phyloP scores from a whole-genome alignment of 1,140 invertebrate genomes.

The Drosophila mayri region DNA sequence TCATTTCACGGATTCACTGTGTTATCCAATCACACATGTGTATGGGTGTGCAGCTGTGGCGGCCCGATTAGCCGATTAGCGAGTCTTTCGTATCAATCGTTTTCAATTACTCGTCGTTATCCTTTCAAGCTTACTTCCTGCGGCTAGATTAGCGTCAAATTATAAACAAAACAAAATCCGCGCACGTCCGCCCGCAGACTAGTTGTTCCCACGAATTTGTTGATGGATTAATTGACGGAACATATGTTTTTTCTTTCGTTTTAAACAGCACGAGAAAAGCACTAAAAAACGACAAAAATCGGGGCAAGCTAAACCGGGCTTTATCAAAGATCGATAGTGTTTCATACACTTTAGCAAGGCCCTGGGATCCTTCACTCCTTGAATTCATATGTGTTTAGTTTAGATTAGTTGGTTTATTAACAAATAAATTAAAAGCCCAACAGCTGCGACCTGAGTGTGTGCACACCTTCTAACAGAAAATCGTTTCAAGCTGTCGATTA shows the following conservation, averaged over 20 bases:
- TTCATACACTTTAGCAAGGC: no score
- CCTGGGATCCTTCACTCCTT: not conserved
- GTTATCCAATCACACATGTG: constrained; percentile 53
- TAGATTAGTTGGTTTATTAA: constrained; percentile 1
- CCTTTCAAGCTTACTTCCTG: constrained; percentile 48
- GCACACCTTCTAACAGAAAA: not conserved
- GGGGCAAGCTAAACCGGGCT: not conserved
- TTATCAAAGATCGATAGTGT: not conserved
- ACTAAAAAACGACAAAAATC: constrained; percentile 43
- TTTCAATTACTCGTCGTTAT: constrained; percentile 13
- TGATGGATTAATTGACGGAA: constrained; percentile 42
- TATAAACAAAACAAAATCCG: constrained; percentile 57
- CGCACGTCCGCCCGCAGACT: constrained; percentile 76
- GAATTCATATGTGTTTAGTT: not conserved
- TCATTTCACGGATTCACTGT: constrained; percentile 27
- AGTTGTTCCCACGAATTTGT: constrained; percentile 72
- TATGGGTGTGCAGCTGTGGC: constrained; percentile 23
- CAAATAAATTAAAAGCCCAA: not conserved
- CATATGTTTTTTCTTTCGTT: constrained; percentile 55
- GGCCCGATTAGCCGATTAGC: constrained; percentile 7
- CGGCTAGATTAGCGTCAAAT: constrained; percentile 35
- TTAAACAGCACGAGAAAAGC: constrained; percentile 21
- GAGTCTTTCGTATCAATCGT: not conserved
- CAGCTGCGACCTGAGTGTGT: constrained; percentile 2
- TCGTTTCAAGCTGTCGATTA: constrained; percentile 8